Percentiles rank a stretch among this genome's conserved stretches.
These are phyloP conservation scores for Hemiprocne comata DNA, from an alignment of 2,113 vertebrate genomes.

Conservation along the genomic window DNA sequence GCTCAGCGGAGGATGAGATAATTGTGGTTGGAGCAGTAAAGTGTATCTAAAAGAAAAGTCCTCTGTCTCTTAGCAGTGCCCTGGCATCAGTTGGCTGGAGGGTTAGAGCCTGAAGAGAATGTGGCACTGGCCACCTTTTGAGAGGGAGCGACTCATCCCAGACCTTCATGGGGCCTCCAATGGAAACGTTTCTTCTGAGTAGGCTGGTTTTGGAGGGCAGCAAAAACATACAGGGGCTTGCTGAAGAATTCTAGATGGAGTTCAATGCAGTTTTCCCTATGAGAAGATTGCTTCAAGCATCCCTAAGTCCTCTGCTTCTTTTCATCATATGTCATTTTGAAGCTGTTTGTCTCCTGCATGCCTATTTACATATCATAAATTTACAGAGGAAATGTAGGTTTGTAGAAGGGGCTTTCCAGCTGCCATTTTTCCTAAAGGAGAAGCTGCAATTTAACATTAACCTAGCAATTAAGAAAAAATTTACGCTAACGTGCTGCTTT, in stretches of 20 bases:
- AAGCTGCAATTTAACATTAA: conserved; percentile 58
- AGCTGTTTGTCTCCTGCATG: neutral
- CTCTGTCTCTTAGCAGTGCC: neutral
- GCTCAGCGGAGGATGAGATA: neutral
- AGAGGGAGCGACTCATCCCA: neutral
- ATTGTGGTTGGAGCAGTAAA: neutral
- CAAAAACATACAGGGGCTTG: neutral
- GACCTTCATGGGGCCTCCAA: neutral
- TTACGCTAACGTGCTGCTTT: conserved; percentile 1
- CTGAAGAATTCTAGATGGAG: neutral
- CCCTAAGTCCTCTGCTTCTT: neutral
- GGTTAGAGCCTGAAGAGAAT: neutral
- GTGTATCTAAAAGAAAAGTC: neutral
- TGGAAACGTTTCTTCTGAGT: neutral
- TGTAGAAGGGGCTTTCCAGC: neutral
- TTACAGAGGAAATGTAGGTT: conserved; percentile 1
- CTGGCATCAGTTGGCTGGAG: neutral
- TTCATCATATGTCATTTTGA: neutral
- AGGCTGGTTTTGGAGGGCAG: neutral
- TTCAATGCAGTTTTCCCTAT: neutral
- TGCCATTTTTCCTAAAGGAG: conserved; percentile 44
- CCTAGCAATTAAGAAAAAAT: conserved; percentile 63
- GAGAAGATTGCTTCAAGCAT: neutral
- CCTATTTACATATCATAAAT: conserved; percentile 4
- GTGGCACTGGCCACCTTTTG: rapidly evolving